Evolutionary conservation across 2,888 invertebrate species (phyloP), one percentile per base, ranked within the genome.

Genomic region (Busseola fusca): DNA sequence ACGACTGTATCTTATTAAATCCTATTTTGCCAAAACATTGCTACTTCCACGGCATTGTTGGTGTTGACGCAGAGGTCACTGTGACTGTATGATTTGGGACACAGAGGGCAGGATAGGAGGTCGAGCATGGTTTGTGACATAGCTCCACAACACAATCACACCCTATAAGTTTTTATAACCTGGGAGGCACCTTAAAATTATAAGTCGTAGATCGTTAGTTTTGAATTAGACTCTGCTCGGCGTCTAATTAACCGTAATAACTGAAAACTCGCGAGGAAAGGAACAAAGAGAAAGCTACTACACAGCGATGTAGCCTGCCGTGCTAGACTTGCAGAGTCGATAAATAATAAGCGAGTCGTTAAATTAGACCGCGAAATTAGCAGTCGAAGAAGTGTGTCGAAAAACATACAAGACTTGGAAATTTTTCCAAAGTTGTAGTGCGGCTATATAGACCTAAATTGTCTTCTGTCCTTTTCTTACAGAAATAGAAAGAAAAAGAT

Each of bases 331-430:
- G n/a, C 16, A 18, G 10, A 27, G 14, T 54, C n/a, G 3, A 63
- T 56, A 30, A 52, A 54, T 54, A 30, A 54, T 52, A 30, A 63
- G 30, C 0, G 30, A 56, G 6, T 56, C 30, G 30, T 54, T 63
- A 88, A 90, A 86, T 84, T 76, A 81, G 87, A 88, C 84, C 86
- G 84, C 84, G 77, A 86, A 89, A 89, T 90, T 88, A 89, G 85
- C 86, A 85, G 82, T 81, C 70, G 45, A 72, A 76, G 78, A 76
- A 79, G 82, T 63, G 30, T 52, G 54, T 63, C 62, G 30, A 50
- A n/a, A 63, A n/a, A n/a, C 30, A 62, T 27, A 27, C n/a, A 10
- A 30, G 27, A 30, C 9, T 21, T 30, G n/a, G 62, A 30, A 52
- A 21, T 52, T 63, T 62, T 62, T 30, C 10, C 50, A n/a, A 62